Conservation (phyloP, 2,797 vertebrate species). For the Sebastes taczanowskii region DNA sequence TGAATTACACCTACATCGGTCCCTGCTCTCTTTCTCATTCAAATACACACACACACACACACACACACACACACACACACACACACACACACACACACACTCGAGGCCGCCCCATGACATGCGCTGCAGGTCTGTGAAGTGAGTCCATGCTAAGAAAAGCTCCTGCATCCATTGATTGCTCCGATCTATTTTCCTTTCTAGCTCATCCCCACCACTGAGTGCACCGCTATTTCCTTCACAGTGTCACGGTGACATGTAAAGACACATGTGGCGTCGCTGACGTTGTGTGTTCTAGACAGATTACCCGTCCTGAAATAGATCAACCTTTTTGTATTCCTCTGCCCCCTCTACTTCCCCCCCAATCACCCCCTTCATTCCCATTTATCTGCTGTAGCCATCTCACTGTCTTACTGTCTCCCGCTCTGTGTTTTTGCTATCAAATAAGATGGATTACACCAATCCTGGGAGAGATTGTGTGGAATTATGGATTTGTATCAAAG, state of each 20-base stretch:
- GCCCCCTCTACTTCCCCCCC: no score
- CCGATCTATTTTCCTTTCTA: slow-evolving; percentile 73
- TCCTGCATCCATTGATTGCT: slow-evolving; percentile 69
- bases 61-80: background rate
- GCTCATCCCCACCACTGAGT: slow-evolving; percentile 68
- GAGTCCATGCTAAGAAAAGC: slow-evolving; percentile 72
- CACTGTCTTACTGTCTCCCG: slow-evolving; percentile 8
- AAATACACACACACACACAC: background rate
- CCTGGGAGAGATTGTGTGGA: slow-evolving; percentile 35
- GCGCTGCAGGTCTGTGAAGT: slow-evolving; percentile 62
- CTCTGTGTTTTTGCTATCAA: slow-evolving; percentile 36
- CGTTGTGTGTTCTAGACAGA: slow-evolving; percentile 69
- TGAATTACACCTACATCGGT: background rate
- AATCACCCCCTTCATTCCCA: slow-evolving; percentile 19
- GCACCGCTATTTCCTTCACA: slow-evolving; percentile 57
- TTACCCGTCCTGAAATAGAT: slow-evolving; percentile 77
- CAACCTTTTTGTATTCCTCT: slow-evolving; percentile 67
- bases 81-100: background rate
- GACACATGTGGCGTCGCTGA: slow-evolving; percentile 73
- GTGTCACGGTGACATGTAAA: slow-evolving; percentile 77
- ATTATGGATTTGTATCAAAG: slow-evolving; percentile 52
- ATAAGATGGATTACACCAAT: slow-evolving; percentile 49
- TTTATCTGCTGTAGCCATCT: slow-evolving; percentile 31
- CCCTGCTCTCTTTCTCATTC: slow-evolving; percentile 5
- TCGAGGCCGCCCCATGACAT: slow-evolving; percentile 20